A percentile compares a stretch with the other conserved stretches of the same genome.
phyloP scores from a whole-genome alignment of 2,888 invertebrate species.

The Aradus depressus region DNA sequence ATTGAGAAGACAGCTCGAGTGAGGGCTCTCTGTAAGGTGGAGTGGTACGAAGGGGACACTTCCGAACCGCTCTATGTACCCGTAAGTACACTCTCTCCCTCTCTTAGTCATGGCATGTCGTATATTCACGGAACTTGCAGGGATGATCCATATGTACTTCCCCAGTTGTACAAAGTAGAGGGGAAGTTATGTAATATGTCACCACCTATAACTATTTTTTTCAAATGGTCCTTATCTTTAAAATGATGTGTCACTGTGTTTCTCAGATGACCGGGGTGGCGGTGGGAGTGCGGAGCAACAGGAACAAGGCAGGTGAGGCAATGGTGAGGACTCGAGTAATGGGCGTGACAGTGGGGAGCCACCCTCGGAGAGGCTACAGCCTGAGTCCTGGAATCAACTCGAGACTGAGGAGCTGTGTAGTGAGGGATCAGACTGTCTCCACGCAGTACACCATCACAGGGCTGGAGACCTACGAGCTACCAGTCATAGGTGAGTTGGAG shows the following conservation, averaged over 20 bases:
- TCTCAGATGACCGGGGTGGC: slow-evolving; percentile 47
- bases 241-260: no score
- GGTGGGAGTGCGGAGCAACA: slow-evolving; percentile 42
- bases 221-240: no score
- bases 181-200: no score
- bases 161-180: no score
- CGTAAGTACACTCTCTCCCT: slow-evolving; percentile 28
- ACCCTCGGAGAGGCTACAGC: slow-evolving; percentile 45
- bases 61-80: slow-evolving; percentile 41
- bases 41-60: slow-evolving; percentile 53
- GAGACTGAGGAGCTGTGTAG: slow-evolving; percentile 49
- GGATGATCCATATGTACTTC: no score
- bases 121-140: not conserved
- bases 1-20: slow-evolving; percentile 52
- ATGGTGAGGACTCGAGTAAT: slow-evolving; percentile 45
- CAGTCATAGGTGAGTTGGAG: slow-evolving; percentile 58
- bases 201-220: no score
- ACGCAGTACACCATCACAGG: slow-evolving; percentile 55
- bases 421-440: slow-evolving; percentile 50
- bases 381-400: slow-evolving; percentile 53
- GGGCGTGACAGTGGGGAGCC: slow-evolving; percentile 48
- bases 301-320: no score
- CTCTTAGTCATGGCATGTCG: not conserved
- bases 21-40: slow-evolving; percentile 52
- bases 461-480: slow-evolving; percentile 53